These are phyloP conservation scores for Ladona fulva DNA, from an alignment of 1,140 invertebrate genomes.

Conservation along the genomic window DNA sequence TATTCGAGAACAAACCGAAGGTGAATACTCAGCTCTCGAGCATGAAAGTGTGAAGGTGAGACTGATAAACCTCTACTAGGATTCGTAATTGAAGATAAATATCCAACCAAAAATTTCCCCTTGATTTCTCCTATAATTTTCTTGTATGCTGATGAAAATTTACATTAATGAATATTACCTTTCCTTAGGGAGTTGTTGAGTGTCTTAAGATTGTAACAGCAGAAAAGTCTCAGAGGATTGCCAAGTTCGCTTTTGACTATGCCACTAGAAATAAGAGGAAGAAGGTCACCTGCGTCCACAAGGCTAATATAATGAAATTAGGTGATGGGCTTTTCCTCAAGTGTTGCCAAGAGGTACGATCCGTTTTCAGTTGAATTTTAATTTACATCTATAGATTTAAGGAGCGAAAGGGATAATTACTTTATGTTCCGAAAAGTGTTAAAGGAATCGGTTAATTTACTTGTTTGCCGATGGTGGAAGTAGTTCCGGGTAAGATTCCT, in stretches of 20 bases:
- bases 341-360: conserved; percentile 70
- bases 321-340: conserved; percentile 91
- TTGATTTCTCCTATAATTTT: too few relatives aligned
- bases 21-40: conserved; percentile 95
- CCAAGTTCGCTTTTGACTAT: conserved; percentile 99
- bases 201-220: conserved; percentile 95
- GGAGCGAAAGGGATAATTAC: too few relatives aligned
- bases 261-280: conserved; percentile 91
- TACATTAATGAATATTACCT: conserved; percentile 7
- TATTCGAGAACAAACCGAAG: conserved; percentile 96
- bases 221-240: conserved; percentile 86
- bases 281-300: conserved; percentile 92
- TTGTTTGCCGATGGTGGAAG: too few relatives aligned
- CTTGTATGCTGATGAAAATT: too few relatives aligned
- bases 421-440: too few relatives aligned
- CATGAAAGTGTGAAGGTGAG: conserved; percentile 72
- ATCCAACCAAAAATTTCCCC: too few relatives aligned
- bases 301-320: conserved; percentile 99
- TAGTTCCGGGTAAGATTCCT: too few relatives aligned
- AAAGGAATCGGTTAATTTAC: too few relatives aligned
- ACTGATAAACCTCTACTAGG: neutral
- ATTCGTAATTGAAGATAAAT: too few relatives aligned
- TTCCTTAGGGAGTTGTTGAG: conserved; percentile 76
- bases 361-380: neutral
- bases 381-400: neutral